Percentiles rank a stretch among this genome's conserved stretches.
phyloP scores from a whole-genome alignment of 2,888 invertebrate genomes.

The Melanostoma scalare region DNA sequence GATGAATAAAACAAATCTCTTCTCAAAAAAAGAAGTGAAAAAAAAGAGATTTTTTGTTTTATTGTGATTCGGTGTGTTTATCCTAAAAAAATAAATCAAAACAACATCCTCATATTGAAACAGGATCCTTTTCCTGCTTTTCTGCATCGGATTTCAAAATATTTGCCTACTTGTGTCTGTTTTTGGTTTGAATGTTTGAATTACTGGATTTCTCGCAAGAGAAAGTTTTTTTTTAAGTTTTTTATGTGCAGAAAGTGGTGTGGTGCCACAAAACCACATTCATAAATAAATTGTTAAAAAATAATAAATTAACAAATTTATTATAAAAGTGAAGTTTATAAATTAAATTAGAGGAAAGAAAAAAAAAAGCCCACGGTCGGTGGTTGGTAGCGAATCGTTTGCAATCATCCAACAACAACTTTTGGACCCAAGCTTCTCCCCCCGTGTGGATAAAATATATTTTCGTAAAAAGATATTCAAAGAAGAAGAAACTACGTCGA shows the following conservation, averaged over 20 bases:
- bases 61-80: conserved; percentile 35
- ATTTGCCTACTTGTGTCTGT: conserved; percentile 25
- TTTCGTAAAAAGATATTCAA: conserved; percentile 43
- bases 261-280: conserved; percentile 35
- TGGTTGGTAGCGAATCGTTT: conserved; percentile 25
- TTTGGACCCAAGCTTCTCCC: conserved; percentile 43
- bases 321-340: conserved; percentile 11
- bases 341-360: conserved; percentile 3
- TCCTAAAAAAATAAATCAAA: background rate
- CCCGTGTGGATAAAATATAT: conserved; percentile 8
- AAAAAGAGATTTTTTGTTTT: conserved; percentile 32
- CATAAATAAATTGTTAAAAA: conserved; percentile 1
- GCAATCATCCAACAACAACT: conserved; percentile 50
- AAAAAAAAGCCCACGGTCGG: conserved; percentile 10
- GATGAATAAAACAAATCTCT: background rate
- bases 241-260: conserved; percentile 6
- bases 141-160: conserved; percentile 45
- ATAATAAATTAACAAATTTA: conserved; percentile 6
- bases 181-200: conserved; percentile 9
- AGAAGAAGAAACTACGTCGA: conserved; percentile 63
- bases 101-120: conserved; percentile 46
- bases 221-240: conserved; percentile 56
- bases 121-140: conserved; percentile 34
- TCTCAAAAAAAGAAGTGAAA: background rate
- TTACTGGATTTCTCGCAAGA: conserved; percentile 48